Conservation (phyloP, 1,140 invertebrate genomes). For the Eulimnadia texana region DNA sequence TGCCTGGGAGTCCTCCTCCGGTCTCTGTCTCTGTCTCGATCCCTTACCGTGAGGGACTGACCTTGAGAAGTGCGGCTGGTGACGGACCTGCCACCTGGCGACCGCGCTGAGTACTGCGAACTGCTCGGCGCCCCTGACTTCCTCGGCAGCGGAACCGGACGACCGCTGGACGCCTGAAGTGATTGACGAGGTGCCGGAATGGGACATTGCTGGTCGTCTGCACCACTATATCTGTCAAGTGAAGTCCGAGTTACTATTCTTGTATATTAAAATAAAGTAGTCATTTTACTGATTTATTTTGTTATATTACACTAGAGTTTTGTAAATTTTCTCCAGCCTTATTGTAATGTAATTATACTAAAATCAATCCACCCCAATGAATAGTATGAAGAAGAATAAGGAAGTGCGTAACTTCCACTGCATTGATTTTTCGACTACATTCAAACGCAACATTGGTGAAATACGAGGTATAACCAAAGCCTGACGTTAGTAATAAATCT, state of each 20-base stretch:
- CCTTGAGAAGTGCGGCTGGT: background rate
- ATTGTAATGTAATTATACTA: too few species aligned
- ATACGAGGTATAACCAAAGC: too few species aligned
- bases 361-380: too few species aligned
- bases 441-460: too few species aligned
- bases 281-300: too few species aligned
- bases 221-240: background rate
- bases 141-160: background rate
- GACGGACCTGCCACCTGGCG: background rate
- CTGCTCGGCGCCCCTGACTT: background rate
- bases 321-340: too few species aligned
- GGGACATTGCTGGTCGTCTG: slow-evolving; percentile 1
- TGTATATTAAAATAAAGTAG: too few species aligned
- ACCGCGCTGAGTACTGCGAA: background rate
- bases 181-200: background rate
- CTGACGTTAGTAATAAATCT: too few species aligned
- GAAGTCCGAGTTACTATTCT: background rate
- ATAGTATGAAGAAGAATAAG: too few species aligned
- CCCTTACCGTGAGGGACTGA: background rate
- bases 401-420: too few species aligned
- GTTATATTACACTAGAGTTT: too few species aligned
- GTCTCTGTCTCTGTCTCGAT: background rate
- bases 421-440: too few species aligned
- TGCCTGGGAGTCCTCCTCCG: slow-evolving; percentile 26
- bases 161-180: background rate